A percentile compares a stretch with the other conserved stretches of the same genome.
Evolutionary conservation across 2,797 vertebrate species (phyloP).

Genomic region (Acrocephalus scirpaceus): DNA sequence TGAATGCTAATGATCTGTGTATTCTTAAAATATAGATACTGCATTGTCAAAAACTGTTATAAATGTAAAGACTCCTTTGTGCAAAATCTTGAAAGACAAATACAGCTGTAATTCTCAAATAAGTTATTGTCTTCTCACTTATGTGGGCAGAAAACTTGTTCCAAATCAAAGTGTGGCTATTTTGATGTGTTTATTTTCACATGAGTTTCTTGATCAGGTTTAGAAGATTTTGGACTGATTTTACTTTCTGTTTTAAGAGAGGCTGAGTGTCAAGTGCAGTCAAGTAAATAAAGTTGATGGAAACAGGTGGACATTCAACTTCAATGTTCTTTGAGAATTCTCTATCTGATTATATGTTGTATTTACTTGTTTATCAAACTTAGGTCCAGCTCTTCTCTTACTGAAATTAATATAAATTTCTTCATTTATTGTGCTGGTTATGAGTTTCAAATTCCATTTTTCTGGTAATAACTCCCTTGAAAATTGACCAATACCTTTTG

Average conservation of each 20-base stretch:
- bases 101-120: neutral
- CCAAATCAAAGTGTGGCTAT: neutral
- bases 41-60: constrained; percentile 48
- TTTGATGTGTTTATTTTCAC: neutral
- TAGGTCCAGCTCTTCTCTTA: neutral
- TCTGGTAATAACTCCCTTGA: neutral
- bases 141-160: neutral
- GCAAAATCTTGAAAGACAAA: constrained; percentile 1
- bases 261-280: neutral
- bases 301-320: neutral
- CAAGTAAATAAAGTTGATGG: neutral
- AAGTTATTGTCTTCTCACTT: neutral
- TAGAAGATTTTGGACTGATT: neutral
- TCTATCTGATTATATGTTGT: neutral
- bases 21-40: constrained; percentile 31
- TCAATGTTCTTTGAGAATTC: neutral
- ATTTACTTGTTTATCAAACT: neutral
- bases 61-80: constrained; percentile 30
- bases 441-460: neutral
- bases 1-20: constrained; percentile 22
- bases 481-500: neutral
- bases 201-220: neutral
- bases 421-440: neutral
- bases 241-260: neutral
- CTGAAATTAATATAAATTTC: neutral